Base-by-base conservation (phyloP, 1,140 invertebrate genomes). In the Bombus picipes region DNA sequence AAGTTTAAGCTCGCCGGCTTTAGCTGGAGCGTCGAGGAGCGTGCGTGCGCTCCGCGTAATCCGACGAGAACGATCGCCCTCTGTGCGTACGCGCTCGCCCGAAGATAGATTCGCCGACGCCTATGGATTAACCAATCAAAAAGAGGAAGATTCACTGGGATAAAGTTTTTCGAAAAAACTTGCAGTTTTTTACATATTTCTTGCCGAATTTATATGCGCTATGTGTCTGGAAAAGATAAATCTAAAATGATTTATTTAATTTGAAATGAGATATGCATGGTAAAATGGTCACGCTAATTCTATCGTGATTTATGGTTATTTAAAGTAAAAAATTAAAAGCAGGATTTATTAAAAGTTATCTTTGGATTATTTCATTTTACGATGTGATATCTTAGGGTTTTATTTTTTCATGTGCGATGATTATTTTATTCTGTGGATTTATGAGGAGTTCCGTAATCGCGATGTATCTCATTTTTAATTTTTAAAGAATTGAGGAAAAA, bases 1-100 rank as follows among this genome's bases (percentile, higher is more conserved):
- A 89, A 89, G 88, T 89, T 89, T 87, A 89, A 89, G 88, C 88
- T 89, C 72, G 65, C 68, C 22, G 84, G 88, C 88, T 89, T 89
- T 89, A 77, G 87, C 68, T 62, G 12, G 28, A 57, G 57, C 47
- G 68, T 43, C 68, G 87, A 75, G 72, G 84, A 79, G 70, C 43
- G 62, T 85, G 53, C 75, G 82, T 77, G 70, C 85, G 70, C 71
- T 18, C 28, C 72, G 82, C 87, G 87, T 89, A 89, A 89, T 89
- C 88, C 87, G 65, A 57, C 77, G 71, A 70, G 65, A 81, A 80
- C 83, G 81, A 86, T 89, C 59, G 18, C 73, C 66, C 66, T 32
- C 37, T 68, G 39, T 43, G 66, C 41, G 87, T 75, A 75, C 41
- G 32, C 41, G n/a, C n/a, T 39, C 37, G 62, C n/a, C 28, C 65